These are phyloP conservation scores for Parasteatoda lunata DNA, from an alignment of 2,888 invertebrate species.

Conservation along the genomic window DNA sequence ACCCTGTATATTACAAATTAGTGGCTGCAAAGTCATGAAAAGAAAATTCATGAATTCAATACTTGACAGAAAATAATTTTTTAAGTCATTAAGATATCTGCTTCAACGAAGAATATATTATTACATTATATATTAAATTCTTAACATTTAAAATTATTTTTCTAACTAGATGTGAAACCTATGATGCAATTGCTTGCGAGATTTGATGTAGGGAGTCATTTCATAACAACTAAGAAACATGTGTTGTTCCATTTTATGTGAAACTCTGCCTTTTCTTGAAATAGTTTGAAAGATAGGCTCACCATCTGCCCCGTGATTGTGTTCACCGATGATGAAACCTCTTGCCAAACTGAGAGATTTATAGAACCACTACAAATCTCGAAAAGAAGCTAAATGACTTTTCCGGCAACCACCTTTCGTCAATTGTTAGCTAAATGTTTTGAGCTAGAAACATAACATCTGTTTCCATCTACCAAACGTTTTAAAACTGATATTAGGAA, in stretches of 20 bases:
- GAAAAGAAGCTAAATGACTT: conserved; percentile 46
- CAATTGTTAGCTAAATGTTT: conserved; percentile 35
- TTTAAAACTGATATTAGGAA: conserved; percentile 36
- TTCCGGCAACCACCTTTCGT: conserved; percentile 29
- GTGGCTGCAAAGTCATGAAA: too few species aligned
- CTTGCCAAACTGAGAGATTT: conserved; percentile 43
- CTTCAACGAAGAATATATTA: too few species aligned
- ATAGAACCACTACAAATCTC: conserved; percentile 19
- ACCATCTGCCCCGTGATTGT: conserved; percentile 25
- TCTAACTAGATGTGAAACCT: too few species aligned
- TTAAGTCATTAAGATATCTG: too few species aligned
- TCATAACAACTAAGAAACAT: not conserved
- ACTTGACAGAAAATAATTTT: too few species aligned
- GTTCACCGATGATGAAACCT: conserved; percentile 39
- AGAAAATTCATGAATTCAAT: too few species aligned
- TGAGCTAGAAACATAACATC: conserved; percentile 42
- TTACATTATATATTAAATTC: too few species aligned
- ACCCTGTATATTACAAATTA: too few species aligned
- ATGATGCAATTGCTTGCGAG: too few species aligned
- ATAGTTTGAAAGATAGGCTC: conserved; percentile 7
- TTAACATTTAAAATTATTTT: too few species aligned
- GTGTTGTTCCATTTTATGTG: not conserved
- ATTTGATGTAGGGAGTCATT: too few species aligned
- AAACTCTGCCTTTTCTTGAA: not conserved
- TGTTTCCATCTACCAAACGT: conserved; percentile 28